These are phyloP conservation scores for Encarsia formosa DNA, from an alignment of 2,888 invertebrate species.

Conservation along the genomic window DNA sequence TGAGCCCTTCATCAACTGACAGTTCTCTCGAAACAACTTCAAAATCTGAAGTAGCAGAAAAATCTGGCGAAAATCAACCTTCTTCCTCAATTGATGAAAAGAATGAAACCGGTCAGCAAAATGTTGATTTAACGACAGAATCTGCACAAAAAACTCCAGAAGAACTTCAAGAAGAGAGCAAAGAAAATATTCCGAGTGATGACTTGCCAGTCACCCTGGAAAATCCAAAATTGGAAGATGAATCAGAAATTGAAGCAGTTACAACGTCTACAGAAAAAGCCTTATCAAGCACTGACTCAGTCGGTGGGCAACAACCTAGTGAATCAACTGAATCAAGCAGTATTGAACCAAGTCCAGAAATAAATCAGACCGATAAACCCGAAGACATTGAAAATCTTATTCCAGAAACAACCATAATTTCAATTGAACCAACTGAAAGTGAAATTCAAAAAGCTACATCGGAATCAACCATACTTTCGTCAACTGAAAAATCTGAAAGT, in stretches of 20 bases:
- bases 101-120: not conserved
- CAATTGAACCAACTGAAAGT: constrained; percentile 22
- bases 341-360: no score
- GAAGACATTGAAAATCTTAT: constrained; percentile 19
- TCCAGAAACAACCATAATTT: constrained; percentile 14
- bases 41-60: constrained; percentile 11
- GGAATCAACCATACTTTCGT: not conserved
- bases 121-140: constrained; percentile 13
- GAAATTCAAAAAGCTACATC: constrained; percentile 25
- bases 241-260: not conserved
- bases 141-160: constrained; percentile 7
- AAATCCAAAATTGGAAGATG: not conserved
- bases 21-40: constrained; percentile 12
- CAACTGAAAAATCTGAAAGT: constrained; percentile 7
- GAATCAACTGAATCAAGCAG: constrained; percentile 4
- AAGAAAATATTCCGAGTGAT: no score
- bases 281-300: no score
- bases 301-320: not conserved
- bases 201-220: constrained; percentile 6
- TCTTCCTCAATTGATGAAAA: not conserved
- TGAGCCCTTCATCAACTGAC: constrained; percentile 25
- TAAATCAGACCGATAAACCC: constrained; percentile 15
- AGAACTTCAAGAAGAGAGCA: constrained; percentile 16
- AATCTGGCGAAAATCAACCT: not conserved
- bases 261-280: no score